phyloP scores from a whole-genome alignment of 2,113 vertebrate species.

The Lontra canadensis region DNA sequence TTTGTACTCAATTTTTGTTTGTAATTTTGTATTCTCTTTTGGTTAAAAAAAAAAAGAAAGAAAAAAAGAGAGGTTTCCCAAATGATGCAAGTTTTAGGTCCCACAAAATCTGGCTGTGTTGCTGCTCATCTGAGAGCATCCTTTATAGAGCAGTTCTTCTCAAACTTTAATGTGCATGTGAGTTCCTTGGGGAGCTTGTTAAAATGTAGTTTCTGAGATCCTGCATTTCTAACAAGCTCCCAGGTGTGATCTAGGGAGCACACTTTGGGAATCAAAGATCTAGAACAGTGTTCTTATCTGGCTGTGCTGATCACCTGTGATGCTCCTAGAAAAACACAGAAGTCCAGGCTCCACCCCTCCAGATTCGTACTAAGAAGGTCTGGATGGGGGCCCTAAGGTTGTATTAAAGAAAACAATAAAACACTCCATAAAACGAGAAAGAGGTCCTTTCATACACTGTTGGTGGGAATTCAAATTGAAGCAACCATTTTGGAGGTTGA shows the following conservation, averaged over 20 bases:
- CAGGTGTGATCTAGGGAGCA: neutral
- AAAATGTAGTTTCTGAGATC: neutral
- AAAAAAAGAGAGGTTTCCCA: neutral
- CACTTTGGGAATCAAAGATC: neutral
- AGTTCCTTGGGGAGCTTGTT: neutral
- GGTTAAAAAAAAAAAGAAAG: constrained; percentile 10
- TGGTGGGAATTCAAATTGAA: neutral
- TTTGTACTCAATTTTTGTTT: neutral
- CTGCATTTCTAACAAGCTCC: neutral
- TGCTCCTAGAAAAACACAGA: neutral
- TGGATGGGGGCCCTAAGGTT: neutral
- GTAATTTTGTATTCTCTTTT: neutral
- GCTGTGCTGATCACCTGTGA: neutral
- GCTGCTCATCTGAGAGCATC: neutral
- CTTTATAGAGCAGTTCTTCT: neutral
- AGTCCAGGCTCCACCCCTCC: neutral
- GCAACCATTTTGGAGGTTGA: neutral
- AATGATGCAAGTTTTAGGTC: neutral
- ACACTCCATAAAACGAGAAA: neutral
- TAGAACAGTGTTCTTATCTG: neutral
- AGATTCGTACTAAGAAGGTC: neutral
- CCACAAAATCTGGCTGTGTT: neutral
- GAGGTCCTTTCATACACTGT: neutral
- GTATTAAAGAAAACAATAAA: neutral
- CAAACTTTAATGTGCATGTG: neutral